These are phyloP conservation scores for Deilephila elpenor DNA, from an alignment of 2,888 invertebrate species.

Conservation along the genomic window DNA sequence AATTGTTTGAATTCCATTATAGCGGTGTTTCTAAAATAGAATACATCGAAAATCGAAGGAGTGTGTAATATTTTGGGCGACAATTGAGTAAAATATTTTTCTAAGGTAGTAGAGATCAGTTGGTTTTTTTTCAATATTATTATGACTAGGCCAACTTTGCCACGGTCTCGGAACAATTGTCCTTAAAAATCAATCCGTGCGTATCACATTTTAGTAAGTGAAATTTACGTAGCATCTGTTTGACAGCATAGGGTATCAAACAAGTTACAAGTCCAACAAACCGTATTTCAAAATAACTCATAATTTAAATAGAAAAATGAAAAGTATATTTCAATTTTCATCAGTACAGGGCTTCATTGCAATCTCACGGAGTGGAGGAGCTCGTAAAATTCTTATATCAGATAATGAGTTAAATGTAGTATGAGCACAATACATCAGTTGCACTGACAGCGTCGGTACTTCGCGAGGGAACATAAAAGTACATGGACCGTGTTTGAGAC, in stretches of 20 bases:
- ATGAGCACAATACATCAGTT: slow-evolving; percentile 24
- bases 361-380: slow-evolving; percentile 12
- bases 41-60: too few relatives aligned
- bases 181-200: too few relatives aligned
- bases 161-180: too few relatives aligned
- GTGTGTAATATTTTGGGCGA: too few relatives aligned
- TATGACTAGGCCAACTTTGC: too few relatives aligned
- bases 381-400: slow-evolving; percentile 27
- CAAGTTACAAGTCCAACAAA: neutral
- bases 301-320: neutral
- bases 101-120: too few relatives aligned
- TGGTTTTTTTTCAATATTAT: too few relatives aligned
- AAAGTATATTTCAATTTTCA: slow-evolving; percentile 13
- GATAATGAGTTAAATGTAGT: slow-evolving; percentile 27
- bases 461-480: slow-evolving; percentile 42
- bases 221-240: too few relatives aligned
- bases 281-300: neutral
- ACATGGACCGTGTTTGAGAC: slow-evolving; percentile 41
- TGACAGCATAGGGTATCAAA: neutral
- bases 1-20: too few relatives aligned
- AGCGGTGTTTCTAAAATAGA: too few relatives aligned
- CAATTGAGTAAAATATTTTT: too few relatives aligned
- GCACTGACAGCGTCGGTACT: slow-evolving; percentile 32
- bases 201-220: too few relatives aligned
- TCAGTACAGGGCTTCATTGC: slow-evolving; percentile 10